Evolutionary conservation across 1,140 invertebrate genomes (phyloP), one percentile per base, ranked within the genome.

Genomic region (Atta texana): DNA sequence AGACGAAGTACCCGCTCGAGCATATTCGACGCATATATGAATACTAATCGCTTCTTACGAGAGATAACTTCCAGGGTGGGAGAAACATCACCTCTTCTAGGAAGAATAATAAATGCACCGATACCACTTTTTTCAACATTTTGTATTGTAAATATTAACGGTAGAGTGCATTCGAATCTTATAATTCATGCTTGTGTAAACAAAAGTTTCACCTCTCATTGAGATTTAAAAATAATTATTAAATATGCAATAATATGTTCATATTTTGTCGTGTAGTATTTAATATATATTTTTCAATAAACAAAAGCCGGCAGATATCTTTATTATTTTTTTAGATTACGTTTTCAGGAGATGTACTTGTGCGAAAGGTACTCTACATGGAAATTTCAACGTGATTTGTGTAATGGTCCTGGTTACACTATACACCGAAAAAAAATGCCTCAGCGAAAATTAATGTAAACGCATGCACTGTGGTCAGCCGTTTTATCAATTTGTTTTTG

Each of bases 21-120:
- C 80, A 84, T 84, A 84, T 84, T 84, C 80, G 57, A 75, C 80
- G 80, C 80, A 84, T 84, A 84, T 21, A 84, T 84, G 80, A 84
- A 84, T 84, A 75, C 69, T 69, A 84, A 84, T 84, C 55, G 28
- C 53, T 75, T 63, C 69, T 84, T 74, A 74, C 18, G 55, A 84
- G 55, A 74, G 55, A 74, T 57, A 75, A 84, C 80, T 84, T 75
- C n/a, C 80, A n/a, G 14, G 12, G 8, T 21, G 34, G 21, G 69
- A 28, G 49, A 28, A 61, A 75, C 69, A 49, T 75, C 69, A 21
- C 39, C 34, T 2, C 55, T 34, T 28, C 4, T 2, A 8, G 14
- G 16, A 49, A 61, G 55, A 84, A 75, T 74, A 72, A 75, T 84
- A 49, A 61, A 75, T 75, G 31, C 57, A 31, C 21, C 14, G 12